Percentiles rank a stretch among this genome's conserved stretches.
Conservation (phyloP, 2,113 vertebrate genomes). For the Chroicocephalus ridibundus region DNA sequence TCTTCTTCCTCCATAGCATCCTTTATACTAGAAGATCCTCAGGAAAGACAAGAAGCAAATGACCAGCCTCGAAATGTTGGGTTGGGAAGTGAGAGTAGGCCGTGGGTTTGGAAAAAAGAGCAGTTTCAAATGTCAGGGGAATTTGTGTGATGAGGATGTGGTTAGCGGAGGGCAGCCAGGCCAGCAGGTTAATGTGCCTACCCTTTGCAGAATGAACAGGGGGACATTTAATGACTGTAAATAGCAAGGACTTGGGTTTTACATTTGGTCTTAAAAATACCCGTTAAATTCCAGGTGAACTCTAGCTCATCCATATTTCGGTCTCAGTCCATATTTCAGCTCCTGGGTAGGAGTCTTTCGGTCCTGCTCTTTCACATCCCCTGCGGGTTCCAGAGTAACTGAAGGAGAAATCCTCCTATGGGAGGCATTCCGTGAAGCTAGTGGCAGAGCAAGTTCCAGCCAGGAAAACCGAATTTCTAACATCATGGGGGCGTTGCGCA, state of each 20-base stretch:
- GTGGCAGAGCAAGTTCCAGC: neutral
- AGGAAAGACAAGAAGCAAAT: neutral
- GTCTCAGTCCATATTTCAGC: neutral
- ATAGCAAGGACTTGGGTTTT: neutral
- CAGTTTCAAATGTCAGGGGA: conserved; percentile 56
- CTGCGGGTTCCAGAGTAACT: accelerated
- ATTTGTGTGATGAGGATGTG: conserved; percentile 22
- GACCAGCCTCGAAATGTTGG: neutral
- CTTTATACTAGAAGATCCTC: neutral
- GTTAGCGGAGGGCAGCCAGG: conserved; percentile 1
- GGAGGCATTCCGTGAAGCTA: neutral
- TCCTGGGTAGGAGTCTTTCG: neutral
- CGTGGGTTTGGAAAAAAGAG: neutral
- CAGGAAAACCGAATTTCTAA: neutral
- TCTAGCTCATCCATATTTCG: neutral
- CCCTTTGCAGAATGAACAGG: conserved; percentile 31
- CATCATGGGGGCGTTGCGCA: accelerated
- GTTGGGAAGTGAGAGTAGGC: neutral
- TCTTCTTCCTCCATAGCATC: neutral
- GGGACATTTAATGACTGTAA: conserved; percentile 5
- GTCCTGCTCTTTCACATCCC: neutral
- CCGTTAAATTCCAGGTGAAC: neutral
- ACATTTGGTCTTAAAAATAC: neutral
- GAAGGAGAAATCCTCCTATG: neutral
- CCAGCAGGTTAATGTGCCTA: conserved; percentile 51